Percentiles rank a stretch among this genome's conserved stretches.
Evolutionary conservation across 2,797 vertebrate species (phyloP).

Genomic region (Hafferia zeledoni): DNA sequence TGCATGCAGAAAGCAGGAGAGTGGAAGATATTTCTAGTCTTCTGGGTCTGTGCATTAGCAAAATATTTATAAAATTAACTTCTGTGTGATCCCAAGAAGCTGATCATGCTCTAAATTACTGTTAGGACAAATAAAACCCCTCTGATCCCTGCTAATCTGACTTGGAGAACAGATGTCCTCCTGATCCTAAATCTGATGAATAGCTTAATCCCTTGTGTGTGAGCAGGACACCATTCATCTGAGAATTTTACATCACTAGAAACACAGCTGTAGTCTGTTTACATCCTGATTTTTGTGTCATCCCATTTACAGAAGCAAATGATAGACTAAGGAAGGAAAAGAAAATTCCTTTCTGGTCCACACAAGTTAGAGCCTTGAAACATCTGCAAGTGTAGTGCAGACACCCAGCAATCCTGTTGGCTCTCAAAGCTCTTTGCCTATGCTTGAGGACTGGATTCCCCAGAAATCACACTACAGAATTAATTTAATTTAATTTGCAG

Average conservation of each 20-base stretch:
- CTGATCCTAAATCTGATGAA: constrained; percentile 45
- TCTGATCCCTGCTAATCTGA: constrained; percentile 65
- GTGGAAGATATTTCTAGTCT: neutral
- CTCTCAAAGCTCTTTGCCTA: neutral
- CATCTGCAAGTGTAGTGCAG: neutral
- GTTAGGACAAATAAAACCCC: constrained; percentile 45
- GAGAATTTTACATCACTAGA: constrained; percentile 48
- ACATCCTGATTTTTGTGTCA: neutral
- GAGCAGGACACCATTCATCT: constrained; percentile 29
- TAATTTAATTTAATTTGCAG: neutral
- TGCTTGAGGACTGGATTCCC: neutral
- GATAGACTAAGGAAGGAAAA: neutral
- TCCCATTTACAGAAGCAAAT: neutral
- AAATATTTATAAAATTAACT: constrained; percentile 53
- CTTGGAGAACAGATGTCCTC: constrained; percentile 58
- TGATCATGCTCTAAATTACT: constrained; percentile 57
- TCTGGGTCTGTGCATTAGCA: neutral
- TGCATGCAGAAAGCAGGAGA: neutral
- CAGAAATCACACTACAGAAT: neutral
- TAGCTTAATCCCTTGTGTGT: constrained; percentile 52
- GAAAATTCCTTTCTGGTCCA: neutral
- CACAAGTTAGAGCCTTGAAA: neutral
- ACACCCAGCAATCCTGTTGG: neutral
- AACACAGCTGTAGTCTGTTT: constrained; percentile 55
- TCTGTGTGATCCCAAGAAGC: constrained; percentile 35